These are phyloP conservation scores for Trachelus iudaicus DNA, from an alignment of 2,888 invertebrate genomes.

Conservation along the genomic window DNA sequence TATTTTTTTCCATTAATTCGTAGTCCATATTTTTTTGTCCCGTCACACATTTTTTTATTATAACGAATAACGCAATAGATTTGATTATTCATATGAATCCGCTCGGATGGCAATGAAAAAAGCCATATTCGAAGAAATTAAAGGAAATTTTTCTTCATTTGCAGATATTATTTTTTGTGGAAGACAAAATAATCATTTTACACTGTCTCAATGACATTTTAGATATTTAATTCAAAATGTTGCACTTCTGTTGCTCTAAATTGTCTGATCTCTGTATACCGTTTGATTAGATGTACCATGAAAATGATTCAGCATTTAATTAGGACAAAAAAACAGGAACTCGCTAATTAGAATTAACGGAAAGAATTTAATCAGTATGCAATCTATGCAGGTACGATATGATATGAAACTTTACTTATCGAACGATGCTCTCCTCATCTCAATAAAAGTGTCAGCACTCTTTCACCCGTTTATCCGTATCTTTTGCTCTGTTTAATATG, in stretches of 20 bases:
- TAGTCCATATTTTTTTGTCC: not conserved
- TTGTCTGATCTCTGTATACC: no score
- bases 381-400: not conserved
- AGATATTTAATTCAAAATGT: not conserved
- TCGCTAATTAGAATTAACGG: not conserved
- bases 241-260: not conserved
- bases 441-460: conserved; percentile 16
- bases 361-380: not conserved
- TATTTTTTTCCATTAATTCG: not conserved
- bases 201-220: not conserved
- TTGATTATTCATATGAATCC: not conserved
- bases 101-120: not conserved
- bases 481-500: conserved; percentile 2
- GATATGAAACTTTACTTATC: conserved; percentile 43
- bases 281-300: no score
- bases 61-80: not conserved
- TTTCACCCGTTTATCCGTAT: not conserved
- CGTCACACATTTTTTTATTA: not conserved
- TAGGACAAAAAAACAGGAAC: not conserved
- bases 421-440: conserved; percentile 53
- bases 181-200: not conserved
- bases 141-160: not conserved
- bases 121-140: not conserved
- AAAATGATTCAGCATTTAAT: not conserved
- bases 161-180: not conserved